These are phyloP conservation scores for Micromys minutus DNA, from an alignment of 2,113 vertebrate species.

Conservation along the genomic window DNA sequence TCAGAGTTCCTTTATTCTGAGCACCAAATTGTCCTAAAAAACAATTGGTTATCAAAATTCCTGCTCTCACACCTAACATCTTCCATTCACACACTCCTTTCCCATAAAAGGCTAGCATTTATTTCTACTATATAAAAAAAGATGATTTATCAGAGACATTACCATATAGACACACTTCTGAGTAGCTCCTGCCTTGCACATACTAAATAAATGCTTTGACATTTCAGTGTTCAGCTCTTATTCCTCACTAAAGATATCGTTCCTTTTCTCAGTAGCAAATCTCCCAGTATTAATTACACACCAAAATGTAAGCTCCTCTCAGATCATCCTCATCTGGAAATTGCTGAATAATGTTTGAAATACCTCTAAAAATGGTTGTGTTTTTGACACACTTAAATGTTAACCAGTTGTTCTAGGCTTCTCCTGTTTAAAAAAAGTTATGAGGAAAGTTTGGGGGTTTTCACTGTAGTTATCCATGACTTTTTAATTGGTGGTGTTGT, in stretches of 20 bases:
- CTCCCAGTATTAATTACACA: not conserved
- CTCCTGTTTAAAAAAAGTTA: not conserved
- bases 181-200: not conserved
- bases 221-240: not conserved
- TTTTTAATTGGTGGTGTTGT: not conserved
- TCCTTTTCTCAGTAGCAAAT: not conserved
- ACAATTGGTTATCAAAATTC: not conserved
- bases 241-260: not conserved
- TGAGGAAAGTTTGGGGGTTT: not conserved
- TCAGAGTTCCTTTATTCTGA: not conserved
- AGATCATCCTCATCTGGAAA: not conserved
- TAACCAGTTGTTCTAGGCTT: not conserved
- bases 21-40: not conserved
- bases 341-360: constrained; percentile 15
- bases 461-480: not conserved
- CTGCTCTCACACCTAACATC: not conserved
- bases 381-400: constrained; percentile 8
- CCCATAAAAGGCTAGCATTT: constrained; percentile 1
- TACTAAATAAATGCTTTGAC: not conserved
- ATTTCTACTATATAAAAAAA: not conserved
- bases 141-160: not conserved
- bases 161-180: not conserved
- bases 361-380: not conserved
- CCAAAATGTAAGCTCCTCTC: not conserved
- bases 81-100: not conserved